These are phyloP conservation scores for Sesamia inferens DNA, from an alignment of 2,888 invertebrate genomes.

Conservation along the genomic window DNA sequence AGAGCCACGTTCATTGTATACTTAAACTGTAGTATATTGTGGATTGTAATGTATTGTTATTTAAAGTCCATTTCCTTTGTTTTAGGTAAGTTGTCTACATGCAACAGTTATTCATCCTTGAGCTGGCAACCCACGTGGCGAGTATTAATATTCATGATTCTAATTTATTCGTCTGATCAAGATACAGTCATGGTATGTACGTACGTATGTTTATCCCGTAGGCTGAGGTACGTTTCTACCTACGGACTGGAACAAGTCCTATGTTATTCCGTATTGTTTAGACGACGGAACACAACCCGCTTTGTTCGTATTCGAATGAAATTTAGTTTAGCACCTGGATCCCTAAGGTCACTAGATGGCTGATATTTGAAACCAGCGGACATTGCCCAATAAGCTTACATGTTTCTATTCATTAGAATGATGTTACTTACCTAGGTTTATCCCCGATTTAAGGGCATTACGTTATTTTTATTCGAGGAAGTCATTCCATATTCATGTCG, in stretches of 20 bases:
- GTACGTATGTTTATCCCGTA: constrained; percentile 59
- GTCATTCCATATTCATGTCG: neutral
- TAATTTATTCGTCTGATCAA: constrained; percentile 67
- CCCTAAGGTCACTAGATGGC: constrained; percentile 5
- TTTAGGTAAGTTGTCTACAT: constrained; percentile 79
- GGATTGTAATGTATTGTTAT: constrained; percentile 41
- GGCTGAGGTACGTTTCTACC: constrained; percentile 36
- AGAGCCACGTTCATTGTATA: constrained; percentile 47
- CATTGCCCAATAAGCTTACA: neutral
- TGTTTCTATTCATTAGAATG: neutral
- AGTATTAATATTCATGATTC: constrained; percentile 74
- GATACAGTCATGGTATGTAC: constrained; percentile 50
- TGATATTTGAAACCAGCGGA: constrained; percentile 30
- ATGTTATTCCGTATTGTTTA: constrained; percentile 67
- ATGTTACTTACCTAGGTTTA: neutral
- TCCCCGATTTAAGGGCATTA: neutral
- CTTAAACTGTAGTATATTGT: constrained; percentile 26
- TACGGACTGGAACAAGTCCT: constrained; percentile 58
- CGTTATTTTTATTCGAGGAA: neutral
- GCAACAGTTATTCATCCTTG: constrained; percentile 67
- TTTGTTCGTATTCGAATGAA: constrained; percentile 70
- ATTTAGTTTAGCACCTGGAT: constrained; percentile 56
- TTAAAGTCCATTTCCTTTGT: constrained; percentile 74
- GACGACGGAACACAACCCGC: constrained; percentile 65
- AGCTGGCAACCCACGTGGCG: constrained; percentile 70